A percentile compares a stretch with the other conserved stretches of the same genome.
Evolutionary conservation across 2,888 invertebrate species (phyloP).

Genomic region (Cheilosia variabilis): DNA sequence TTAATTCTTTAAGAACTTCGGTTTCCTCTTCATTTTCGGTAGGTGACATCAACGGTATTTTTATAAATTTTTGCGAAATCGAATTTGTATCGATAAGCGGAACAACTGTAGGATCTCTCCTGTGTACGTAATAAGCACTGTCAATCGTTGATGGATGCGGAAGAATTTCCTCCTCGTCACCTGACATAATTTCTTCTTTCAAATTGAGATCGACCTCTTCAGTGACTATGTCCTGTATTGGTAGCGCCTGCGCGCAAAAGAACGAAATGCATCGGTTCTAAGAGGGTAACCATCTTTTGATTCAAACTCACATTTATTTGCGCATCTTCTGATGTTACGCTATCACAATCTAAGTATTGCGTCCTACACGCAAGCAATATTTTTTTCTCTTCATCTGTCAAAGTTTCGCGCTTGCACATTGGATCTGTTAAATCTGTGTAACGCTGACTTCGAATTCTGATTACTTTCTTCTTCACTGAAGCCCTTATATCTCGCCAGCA

Average conservation of each 20-base stretch:
- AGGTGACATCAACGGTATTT: neutral
- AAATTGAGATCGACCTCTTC: neutral
- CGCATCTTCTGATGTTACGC: neutral
- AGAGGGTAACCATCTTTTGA: neutral
- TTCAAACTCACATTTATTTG: neutral
- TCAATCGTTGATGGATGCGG: neutral
- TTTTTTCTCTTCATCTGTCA: neutral
- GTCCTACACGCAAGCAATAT: neutral
- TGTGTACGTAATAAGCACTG: too few relatives aligned
- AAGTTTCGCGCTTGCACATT: neutral
- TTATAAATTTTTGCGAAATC: neutral
- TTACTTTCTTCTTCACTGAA: neutral
- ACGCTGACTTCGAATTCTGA: neutral
- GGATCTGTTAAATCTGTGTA: neutral
- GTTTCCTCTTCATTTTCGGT: neutral
- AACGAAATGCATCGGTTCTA: neutral
- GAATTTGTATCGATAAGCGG: neutral
- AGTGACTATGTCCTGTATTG: neutral
- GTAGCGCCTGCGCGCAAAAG: neutral
- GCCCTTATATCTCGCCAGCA: constrained; percentile 4
- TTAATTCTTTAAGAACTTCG: neutral
- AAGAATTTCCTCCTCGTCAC: neutral
- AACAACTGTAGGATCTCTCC: too few relatives aligned
- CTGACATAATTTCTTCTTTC: neutral
- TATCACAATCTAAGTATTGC: neutral